Evolutionary conservation across 2,113 vertebrate genomes (phyloP).

Genomic region (Acrocephalus arundinaceus): DNA sequence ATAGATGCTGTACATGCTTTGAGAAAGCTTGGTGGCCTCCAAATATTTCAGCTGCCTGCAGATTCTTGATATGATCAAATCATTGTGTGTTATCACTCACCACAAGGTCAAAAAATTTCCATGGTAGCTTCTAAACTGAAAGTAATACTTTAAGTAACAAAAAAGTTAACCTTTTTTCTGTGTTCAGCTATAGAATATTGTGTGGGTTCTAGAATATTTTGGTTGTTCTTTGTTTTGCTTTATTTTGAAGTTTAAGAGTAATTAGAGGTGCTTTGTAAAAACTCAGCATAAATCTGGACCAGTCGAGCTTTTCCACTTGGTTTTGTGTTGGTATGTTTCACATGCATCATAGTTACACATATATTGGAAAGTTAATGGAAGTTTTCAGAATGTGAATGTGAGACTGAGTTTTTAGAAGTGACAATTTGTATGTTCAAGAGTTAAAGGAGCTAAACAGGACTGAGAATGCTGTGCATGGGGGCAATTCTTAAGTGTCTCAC

Average conservation of each 20-base stretch:
- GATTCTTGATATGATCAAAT: background rate
- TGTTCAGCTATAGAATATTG: background rate
- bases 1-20: background rate
- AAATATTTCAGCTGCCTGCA: background rate
- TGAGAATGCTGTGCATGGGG: background rate
- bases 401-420: background rate
- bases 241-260: background rate
- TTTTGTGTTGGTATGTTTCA: background rate
- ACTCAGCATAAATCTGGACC: background rate
- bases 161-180: background rate
- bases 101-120: background rate
- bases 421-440: background rate
- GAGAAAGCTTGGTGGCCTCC: background rate
- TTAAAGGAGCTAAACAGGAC: background rate
- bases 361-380: background rate
- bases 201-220: background rate
- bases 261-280: background rate
- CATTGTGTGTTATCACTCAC: background rate
- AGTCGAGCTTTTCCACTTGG: background rate
- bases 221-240: background rate
- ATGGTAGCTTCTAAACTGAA: background rate
- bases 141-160: background rate
- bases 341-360: background rate
- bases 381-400: background rate
- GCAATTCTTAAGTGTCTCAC: background rate